Evolutionary conservation across 2,113 vertebrate species (phyloP).

Genomic region (Psilopsiagon aurifrons): DNA sequence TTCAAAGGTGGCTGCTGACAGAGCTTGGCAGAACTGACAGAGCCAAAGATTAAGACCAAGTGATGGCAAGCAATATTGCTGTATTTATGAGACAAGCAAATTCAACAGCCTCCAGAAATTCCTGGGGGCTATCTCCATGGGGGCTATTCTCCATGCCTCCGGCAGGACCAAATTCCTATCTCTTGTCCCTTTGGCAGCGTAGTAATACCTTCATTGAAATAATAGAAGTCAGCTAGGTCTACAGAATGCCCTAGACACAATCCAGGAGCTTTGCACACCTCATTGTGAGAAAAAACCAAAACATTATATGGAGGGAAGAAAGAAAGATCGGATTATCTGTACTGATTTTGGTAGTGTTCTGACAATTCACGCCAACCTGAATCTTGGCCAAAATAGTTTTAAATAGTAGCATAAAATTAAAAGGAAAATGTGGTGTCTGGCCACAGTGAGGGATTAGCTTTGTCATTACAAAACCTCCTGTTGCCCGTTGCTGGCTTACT

Average conservation of each 20-base stretch:
- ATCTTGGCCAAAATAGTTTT: not conserved
- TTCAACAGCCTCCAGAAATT: not conserved
- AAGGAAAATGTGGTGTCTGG: not conserved
- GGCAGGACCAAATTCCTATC: rapidly evolving
- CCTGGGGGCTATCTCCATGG: not conserved
- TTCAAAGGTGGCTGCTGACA: not conserved
- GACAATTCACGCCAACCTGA: not conserved
- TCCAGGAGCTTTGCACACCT: not conserved
- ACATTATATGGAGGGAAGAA: not conserved
- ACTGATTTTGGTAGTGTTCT: not conserved
- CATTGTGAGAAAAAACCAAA: not conserved
- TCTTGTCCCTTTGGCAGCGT: not conserved
- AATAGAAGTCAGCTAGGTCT: not conserved
- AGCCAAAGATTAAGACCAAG: rapidly evolving
- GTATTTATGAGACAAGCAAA: not conserved
- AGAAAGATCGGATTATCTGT: not conserved
- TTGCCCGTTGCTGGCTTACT: not conserved
- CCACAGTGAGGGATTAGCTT: not conserved
- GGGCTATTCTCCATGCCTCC: not conserved
- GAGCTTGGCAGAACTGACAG: no score
- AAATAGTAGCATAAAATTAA: not conserved
- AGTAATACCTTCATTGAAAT: not conserved
- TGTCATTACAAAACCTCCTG: not conserved
- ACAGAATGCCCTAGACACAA: not conserved
- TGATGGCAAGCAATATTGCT: not conserved